phyloP scores from a whole-genome alignment of 2,888 invertebrate genomes.

The Lepeophtheirus nordmannii region DNA sequence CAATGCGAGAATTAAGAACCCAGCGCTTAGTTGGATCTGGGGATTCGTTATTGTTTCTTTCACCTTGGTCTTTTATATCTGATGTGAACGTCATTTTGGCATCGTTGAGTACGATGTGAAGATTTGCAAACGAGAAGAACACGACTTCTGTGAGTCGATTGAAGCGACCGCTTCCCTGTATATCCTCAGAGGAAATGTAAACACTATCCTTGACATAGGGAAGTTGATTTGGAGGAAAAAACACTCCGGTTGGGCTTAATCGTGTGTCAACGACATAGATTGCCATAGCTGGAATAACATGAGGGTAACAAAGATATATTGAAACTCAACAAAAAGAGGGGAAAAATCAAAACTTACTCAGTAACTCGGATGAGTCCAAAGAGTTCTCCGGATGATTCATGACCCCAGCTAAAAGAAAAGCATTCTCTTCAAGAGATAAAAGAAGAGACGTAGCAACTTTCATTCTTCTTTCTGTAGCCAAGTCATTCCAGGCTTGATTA shows the following conservation, averaged over 20 bases:
- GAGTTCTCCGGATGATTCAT: constrained; percentile 67
- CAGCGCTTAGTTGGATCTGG: constrained; percentile 32
- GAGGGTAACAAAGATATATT: constrained; percentile 5
- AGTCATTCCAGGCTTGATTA: constrained; percentile 68
- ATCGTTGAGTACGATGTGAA: constrained; percentile 54
- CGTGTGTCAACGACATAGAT: constrained; percentile 67
- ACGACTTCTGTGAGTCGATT: constrained; percentile 71
- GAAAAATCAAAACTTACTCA: constrained; percentile 48
- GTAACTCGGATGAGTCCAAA: constrained; percentile 67
- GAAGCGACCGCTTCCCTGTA: constrained; percentile 60
- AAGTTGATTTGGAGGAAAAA: constrained; percentile 47
- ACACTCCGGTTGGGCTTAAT: constrained; percentile 50
- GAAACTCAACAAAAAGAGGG: no score
- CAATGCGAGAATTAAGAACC: constrained; percentile 68
- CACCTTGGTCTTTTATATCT: background rate
- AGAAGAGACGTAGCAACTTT: constrained; percentile 61
- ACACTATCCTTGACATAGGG: constrained; percentile 64
- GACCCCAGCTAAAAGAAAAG: constrained; percentile 65
- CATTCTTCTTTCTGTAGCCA: constrained; percentile 63
- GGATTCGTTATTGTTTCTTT: background rate
- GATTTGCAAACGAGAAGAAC: constrained; percentile 73
- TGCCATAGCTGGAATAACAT: constrained; percentile 50
- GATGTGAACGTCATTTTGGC: constrained; percentile 15
- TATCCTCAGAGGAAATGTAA: constrained; percentile 60
- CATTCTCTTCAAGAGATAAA: constrained; percentile 59